Conservation (phyloP, 2,888 invertebrate species). For the Dryadula phaetusa region DNA sequence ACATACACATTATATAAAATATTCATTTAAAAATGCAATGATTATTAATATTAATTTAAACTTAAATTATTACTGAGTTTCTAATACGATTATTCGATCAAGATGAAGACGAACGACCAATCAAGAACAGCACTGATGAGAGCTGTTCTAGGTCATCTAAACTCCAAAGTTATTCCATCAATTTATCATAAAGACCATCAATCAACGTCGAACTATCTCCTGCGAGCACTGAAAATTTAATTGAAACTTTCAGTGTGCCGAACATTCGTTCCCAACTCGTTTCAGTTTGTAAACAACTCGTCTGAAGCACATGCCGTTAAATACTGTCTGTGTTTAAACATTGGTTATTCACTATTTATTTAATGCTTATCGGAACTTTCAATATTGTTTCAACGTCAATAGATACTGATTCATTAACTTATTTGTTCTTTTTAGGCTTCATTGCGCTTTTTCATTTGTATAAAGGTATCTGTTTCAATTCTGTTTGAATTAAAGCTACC, state of each 20-base stretch:
- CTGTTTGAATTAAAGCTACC: too few relatives aligned
- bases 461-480: background rate
- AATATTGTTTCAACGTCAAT: background rate
- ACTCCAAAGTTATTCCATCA: constrained; percentile 26
- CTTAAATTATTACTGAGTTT: background rate
- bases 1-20: too few relatives aligned
- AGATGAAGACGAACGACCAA: background rate
- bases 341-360: constrained; percentile 20
- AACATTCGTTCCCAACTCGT: constrained; percentile 39
- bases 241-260: constrained; percentile 41
- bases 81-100: background rate
- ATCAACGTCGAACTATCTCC: constrained; percentile 44
- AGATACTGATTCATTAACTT: background rate
- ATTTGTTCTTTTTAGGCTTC: background rate
- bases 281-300: constrained; percentile 31
- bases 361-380: constrained; percentile 13
- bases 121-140: background rate
- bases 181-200: constrained; percentile 43
- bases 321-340: constrained; percentile 26
- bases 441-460: background rate
- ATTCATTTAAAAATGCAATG: too few relatives aligned
- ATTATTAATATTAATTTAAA: too few relatives aligned
- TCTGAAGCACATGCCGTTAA: constrained; percentile 35
- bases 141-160: constrained; percentile 11
- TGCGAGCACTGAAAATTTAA: constrained; percentile 42